phyloP scores from a whole-genome alignment of 1,140 invertebrate species.

The Brachionus koreanus region DNA sequence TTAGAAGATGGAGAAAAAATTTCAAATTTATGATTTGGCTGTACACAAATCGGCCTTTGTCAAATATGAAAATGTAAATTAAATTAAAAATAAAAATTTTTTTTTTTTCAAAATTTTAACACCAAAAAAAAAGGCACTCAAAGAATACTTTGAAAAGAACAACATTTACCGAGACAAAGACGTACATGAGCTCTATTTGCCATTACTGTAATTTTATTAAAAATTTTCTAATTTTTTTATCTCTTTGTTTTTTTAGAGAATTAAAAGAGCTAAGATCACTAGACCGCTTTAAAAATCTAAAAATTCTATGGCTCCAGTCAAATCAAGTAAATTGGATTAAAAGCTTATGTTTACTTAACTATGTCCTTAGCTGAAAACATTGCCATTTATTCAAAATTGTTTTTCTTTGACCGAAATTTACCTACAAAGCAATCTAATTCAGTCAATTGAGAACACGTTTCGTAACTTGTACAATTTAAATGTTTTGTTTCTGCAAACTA shows the following conservation, averaged over 20 bases:
- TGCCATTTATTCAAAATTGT: constrained; percentile 28
- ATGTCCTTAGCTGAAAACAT: neutral
- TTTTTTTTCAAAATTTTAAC: neutral
- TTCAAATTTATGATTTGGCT: constrained; percentile 15
- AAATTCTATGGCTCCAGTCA: constrained; percentile 25
- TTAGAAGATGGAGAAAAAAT: constrained; percentile 27
- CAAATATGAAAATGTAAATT: constrained; percentile 26
- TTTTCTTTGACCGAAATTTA: constrained; percentile 24
- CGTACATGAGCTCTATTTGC: constrained; percentile 24
- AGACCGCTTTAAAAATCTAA: constrained; percentile 27
- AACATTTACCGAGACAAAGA: constrained; percentile 27
- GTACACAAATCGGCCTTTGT: constrained; percentile 18
- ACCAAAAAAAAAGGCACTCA: constrained; percentile 14
- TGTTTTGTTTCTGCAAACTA: constrained; percentile 31
- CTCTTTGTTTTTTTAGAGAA: neutral
- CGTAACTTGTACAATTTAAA: constrained; percentile 37
- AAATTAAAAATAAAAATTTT: neutral
- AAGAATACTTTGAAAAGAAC: constrained; percentile 28
- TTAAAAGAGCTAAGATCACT: neutral
- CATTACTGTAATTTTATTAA: neutral
- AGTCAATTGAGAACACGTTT: constrained; percentile 21
- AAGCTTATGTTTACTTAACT: neutral
- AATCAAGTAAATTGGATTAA: neutral
- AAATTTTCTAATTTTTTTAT: neutral
- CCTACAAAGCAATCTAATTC: constrained; percentile 40